Base-by-base conservation (phyloP, 2,797 vertebrate genomes). In the Hybognathus amarus region DNA sequence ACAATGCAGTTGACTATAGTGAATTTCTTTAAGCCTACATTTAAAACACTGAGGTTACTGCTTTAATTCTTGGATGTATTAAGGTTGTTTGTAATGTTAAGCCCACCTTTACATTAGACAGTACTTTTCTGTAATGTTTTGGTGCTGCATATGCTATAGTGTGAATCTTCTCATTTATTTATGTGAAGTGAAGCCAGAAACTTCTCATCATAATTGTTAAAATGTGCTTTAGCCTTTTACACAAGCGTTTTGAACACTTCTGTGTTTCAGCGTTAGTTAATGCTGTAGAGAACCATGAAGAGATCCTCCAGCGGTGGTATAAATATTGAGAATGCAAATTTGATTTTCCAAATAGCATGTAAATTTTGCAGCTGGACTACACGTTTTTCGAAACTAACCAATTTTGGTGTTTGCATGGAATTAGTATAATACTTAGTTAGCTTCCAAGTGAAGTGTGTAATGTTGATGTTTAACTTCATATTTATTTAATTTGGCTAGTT, bases 191-290 rank as follows among this genome's bases (percentile, higher is more conserved):
- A 77, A 64, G 40, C 59, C 40, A 77, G 17, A 64, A 45, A 22
- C 17, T 22, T 77, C 30, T 68, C 18, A 22, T 68, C 18, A 8
- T 56, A 36, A 68, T 45, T 68, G 78, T 79, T 76, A 50, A 22
- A 69, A 61, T 27, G 42, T 68, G 64, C 54, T 70, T 76, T 64
- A 70, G 64, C 54, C 63, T 50, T 77, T 80, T 54, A 47, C 59
- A 67, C 38, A 24, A 83, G 74, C 40, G 30, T 64, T 83, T 69
- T 85, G 66, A 79, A 77, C 59, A 56, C 70, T 84, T 88, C 90
- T 91, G 81, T 87, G 87, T 95, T 95, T 79, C 93, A 94, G 93
- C 22, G 88, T 84, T 94, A 93, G 88, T 90, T 88, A 92, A 88
- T 83, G 63, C 87, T 90, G 81, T 93, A 90, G 78, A 79, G 91